Evolutionary conservation across 2,888 invertebrate genomes (phyloP), one percentile per base, ranked within the genome.

Genomic region (Pomacea canaliculata): DNA sequence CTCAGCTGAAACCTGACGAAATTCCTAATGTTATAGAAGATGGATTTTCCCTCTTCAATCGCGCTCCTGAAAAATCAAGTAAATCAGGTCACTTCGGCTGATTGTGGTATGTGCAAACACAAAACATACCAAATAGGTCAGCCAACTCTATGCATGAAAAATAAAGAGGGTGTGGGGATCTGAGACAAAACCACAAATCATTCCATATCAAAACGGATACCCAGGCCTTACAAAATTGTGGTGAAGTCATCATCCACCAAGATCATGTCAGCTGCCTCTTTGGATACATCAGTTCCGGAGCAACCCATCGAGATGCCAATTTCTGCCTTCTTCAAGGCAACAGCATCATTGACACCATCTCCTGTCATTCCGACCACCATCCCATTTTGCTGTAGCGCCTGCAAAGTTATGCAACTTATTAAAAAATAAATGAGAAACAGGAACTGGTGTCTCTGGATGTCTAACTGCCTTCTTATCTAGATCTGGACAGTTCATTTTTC

Each of bases 191-290:
- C 13, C 9, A 49, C 48, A 73, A 19, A 65, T 18, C 13, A 23
- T 8, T 49, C 16, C 12, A 18, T 19, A 46, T 23, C 59, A 5
- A 76, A 37, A 5, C 3, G 37, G 37, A 37, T 37, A 37, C 37
- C 37, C 37, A 37, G 37, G 37, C 37, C 95, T 94, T 91, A 97
- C 97, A 98, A 95, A 80, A 99, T 98, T 10, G 98, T 98, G 86
- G 95, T 95, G 90, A 99, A 99, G 92, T 99, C 97, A 89, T 99
- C 99, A 89, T 99, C 97, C 2, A 99, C 96, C 7, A 99, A 93
- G 82, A 99, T 99, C 98, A 99, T 99, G 89, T 99, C 99, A 1
- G 99, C 97, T 0, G 99, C 99, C 92, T 99, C 99, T 92, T 99
- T 99, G 90, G 98, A 98, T 0, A 98, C 98, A 91, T 98, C 98